Base-by-base conservation (phyloP, 2,113 vertebrate species). In the Bubo bubo region DNA sequence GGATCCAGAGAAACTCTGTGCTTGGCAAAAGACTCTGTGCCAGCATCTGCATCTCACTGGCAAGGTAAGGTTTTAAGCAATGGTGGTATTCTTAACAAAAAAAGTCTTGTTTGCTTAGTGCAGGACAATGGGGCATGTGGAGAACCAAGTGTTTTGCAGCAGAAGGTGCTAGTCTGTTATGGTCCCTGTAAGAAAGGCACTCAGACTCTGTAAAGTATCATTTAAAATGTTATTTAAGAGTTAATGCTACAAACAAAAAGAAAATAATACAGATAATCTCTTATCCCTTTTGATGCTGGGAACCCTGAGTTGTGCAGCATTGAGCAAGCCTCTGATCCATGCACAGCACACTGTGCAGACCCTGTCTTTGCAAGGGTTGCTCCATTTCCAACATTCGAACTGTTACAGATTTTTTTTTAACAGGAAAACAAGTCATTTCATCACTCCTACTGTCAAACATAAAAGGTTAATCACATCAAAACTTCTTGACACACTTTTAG, bases 11-110 rank as follows among this genome's bases (percentile, higher is more conserved):
- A 90, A 97, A 70, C 92, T 99, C 95, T 98, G 98, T 94, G 97
- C 98, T 45, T 99, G 99, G 99, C 99, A 99, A 95, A 98, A 98
- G 96, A 97, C 98, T 76, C 96, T 99, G 60, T 99, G 99, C 97
- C 98, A 98, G 94, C 98, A 97, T 71, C 98, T 99, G 28, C 98
- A 98, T 68, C 98, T 99, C 83, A 99, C 98, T 8, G 99, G 99
- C 92, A 99, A 99, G 99, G 99, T 99, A 98, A 97, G 80, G 6
- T 62, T 74, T 72, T 59, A 52, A 49, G 55, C 43, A 75, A 4
- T 9, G 5, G 5, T 53, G 75, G 6, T 53, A 2, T 67, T 92
- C 37, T 35, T 53, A 34, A 8, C 18, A 28, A 34, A 27, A 64
- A 52, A 43, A 13, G 0, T 8, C 3, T 1, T 47, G 5, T 56